Conservation (phyloP, 23 tunicate species). For the Clavelina lepadiformis region DNA sequence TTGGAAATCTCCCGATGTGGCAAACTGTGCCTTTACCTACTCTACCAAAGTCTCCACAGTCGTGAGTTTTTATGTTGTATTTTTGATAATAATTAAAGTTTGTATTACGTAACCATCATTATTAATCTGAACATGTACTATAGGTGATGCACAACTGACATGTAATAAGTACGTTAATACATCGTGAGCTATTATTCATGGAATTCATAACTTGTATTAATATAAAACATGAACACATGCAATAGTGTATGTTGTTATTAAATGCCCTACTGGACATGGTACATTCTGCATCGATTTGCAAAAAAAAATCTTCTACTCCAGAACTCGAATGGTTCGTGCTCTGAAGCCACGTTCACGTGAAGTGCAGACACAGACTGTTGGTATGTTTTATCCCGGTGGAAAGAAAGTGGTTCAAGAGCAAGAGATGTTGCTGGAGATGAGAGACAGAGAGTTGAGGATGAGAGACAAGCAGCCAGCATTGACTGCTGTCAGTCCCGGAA, state of each 20-base stretch:
- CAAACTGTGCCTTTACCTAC: constrained; percentile 77
- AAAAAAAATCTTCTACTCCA: constrained; percentile 16
- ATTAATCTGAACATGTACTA: too few relatives aligned
- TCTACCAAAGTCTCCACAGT: constrained; percentile 64
- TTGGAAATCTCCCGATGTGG: constrained; percentile 87
- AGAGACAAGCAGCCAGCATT: constrained; percentile 84
- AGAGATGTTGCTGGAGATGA: constrained; percentile 61
- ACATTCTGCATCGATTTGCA: too few relatives aligned
- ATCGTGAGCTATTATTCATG: too few relatives aligned
- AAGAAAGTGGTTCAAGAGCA: constrained; percentile 84
- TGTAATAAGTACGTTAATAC: too few relatives aligned
- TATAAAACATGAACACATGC: too few relatives aligned
- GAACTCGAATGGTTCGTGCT: constrained; percentile 72
- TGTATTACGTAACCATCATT: too few relatives aligned
- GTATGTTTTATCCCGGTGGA: constrained; percentile 92
- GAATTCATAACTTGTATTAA: too few relatives aligned
- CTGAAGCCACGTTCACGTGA: constrained; percentile 39
- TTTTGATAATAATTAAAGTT: too few relatives aligned
- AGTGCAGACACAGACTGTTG: constrained; percentile 81
- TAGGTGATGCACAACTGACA: too few relatives aligned
- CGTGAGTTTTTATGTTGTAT: constrained; percentile 27
- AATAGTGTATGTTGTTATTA: too few relatives aligned
- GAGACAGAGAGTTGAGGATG: constrained; percentile 66
- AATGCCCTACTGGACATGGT: too few relatives aligned
- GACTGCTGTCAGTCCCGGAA: constrained; percentile 89